Percentiles rank a stretch among this genome's conserved stretches.
These are phyloP conservation scores for Agapostemon virescens DNA, from an alignment of 2,888 invertebrate species.

Conservation along the genomic window DNA sequence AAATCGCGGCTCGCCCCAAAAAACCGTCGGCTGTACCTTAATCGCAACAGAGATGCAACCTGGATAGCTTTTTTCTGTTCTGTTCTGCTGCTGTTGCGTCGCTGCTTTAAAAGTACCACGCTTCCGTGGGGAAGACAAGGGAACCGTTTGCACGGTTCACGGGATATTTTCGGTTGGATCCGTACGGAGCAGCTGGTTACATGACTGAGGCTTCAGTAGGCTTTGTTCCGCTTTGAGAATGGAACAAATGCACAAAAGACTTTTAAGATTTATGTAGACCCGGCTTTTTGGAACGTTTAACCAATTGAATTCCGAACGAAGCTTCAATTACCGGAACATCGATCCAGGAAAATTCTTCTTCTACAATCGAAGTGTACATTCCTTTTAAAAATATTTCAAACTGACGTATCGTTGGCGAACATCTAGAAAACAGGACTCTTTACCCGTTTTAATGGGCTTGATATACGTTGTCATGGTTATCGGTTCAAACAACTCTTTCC, in stretches of 20 bases:
- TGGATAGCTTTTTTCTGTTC: neutral
- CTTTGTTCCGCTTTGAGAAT: neutral
- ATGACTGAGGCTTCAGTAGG: neutral
- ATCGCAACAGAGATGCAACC: constrained; percentile 23
- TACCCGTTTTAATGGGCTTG: too few species aligned
- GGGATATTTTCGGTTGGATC: neutral
- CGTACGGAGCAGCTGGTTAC: constrained; percentile 5
- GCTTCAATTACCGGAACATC: neutral
- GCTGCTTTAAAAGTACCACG: constrained; percentile 14
- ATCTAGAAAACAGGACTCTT: too few species aligned
- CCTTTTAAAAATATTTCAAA: neutral
- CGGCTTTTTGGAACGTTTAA: neutral
- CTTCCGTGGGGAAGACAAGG: neutral
- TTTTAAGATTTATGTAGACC: neutral
- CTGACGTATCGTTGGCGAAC: too few species aligned
- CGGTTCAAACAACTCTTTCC: too few species aligned
- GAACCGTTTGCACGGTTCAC: neutral
- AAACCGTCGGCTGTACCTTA: constrained; percentile 32
- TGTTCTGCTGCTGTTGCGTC: neutral
- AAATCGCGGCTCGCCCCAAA: constrained; percentile 41
- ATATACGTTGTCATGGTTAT: too few species aligned
- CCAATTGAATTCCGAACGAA: neutral
- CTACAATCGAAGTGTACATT: neutral
- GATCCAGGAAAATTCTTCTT: neutral
- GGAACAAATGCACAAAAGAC: neutral